Evolutionary conservation across 2,888 invertebrate genomes (phyloP).

Genomic region (Acrobasis consociella): DNA sequence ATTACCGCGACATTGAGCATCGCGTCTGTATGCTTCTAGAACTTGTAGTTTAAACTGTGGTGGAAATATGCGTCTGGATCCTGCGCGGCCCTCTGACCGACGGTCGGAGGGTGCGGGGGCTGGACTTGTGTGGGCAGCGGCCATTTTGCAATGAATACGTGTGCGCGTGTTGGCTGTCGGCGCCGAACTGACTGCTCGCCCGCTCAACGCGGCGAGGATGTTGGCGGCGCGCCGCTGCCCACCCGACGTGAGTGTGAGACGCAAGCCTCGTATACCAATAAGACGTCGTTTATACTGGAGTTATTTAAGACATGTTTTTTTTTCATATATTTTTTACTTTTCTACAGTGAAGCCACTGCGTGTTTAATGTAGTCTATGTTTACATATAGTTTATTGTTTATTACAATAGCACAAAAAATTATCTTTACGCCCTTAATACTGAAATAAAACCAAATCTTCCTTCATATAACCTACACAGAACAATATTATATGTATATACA

Average conservation of each 20-base stretch:
- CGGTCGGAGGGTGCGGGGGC: slow-evolving; percentile 76
- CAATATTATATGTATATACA: too few relatives aligned
- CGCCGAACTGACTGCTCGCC: slow-evolving; percentile 81
- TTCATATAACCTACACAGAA: too few relatives aligned
- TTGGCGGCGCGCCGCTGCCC: slow-evolving; percentile 79
- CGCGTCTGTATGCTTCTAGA: slow-evolving; percentile 92
- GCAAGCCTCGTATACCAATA: slow-evolving; percentile 70
- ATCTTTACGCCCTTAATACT: too few relatives aligned
- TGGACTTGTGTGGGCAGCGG: slow-evolving; percentile 75
- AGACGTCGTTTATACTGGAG: slow-evolving; percentile 46
- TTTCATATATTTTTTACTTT: neutral
- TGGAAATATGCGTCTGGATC: slow-evolving; percentile 93
- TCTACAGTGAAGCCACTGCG: too few relatives aligned
- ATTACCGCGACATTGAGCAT: slow-evolving; percentile 94
- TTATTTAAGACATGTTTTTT: neutral
- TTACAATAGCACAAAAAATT: too few relatives aligned
- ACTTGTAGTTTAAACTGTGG: slow-evolving; percentile 95
- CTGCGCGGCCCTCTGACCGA: slow-evolving; percentile 84
- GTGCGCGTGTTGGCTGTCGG: slow-evolving; percentile 75
- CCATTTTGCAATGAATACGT: slow-evolving; percentile 65
- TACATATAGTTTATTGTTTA: too few relatives aligned
- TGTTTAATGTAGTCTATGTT: too few relatives aligned
- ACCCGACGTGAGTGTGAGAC: slow-evolving; percentile 74
- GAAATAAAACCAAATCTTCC: too few relatives aligned
- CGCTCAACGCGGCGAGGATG: slow-evolving; percentile 69